Conservation (phyloP, 2,113 vertebrate genomes). For the Cricetomys ansorgei region DNA sequence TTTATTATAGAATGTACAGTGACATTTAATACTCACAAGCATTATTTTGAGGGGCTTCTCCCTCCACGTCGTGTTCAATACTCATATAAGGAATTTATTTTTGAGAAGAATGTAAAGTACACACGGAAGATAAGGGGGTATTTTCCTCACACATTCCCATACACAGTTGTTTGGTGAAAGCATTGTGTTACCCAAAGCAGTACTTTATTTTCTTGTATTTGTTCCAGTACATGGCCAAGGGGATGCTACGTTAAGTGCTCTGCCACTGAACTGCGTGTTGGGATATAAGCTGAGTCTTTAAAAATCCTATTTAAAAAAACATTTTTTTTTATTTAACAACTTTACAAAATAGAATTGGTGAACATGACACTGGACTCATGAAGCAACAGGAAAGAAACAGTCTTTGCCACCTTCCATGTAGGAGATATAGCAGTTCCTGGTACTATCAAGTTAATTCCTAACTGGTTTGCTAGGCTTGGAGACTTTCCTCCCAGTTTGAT, state of each 20-base stretch:
- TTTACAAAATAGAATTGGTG: background rate
- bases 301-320: background rate
- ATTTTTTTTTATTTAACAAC: background rate
- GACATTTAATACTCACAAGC: constrained; percentile 21
- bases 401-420: background rate
- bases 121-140: background rate
- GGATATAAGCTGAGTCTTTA: constrained; percentile 47
- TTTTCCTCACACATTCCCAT: background rate
- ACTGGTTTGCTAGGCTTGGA: constrained; percentile 9
- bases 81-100: constrained; percentile 32
- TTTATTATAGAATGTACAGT: constrained; percentile 37
- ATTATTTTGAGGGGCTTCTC: background rate
- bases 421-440: constrained; percentile 9
- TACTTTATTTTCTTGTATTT: background rate
- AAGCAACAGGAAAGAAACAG: background rate
- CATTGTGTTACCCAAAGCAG: background rate
- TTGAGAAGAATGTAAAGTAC: constrained; percentile 2
- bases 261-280: background rate
- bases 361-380: background rate
- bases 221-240: background rate
- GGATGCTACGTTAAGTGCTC: background rate
- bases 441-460: constrained; percentile 42
- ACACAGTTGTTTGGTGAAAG: background rate
- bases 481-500: constrained; percentile 44
- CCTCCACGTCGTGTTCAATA: background rate